phyloP scores from a whole-genome alignment of 1,140 invertebrate genomes.

The Euborellia annulipes region DNA sequence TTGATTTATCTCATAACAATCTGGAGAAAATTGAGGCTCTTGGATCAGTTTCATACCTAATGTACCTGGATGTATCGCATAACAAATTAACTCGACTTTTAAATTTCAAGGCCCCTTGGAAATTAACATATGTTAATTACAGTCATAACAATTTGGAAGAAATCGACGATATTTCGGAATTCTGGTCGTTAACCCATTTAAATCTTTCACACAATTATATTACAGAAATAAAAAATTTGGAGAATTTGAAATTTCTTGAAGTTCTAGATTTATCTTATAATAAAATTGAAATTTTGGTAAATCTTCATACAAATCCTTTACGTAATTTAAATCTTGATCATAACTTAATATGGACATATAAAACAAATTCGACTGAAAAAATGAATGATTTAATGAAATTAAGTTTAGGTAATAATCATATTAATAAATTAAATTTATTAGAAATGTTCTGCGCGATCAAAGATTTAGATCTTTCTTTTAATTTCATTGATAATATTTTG shows the following conservation, averaged over 20 bases:
- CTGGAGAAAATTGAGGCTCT: constrained; percentile 13
- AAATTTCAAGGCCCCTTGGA: constrained; percentile 18
- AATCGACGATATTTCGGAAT: constrained; percentile 17
- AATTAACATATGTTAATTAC: constrained; percentile 18
- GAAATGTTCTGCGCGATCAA: constrained; percentile 9
- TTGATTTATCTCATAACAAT: constrained; percentile 18
- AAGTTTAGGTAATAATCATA: constrained; percentile 9
- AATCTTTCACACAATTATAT: constrained; percentile 19
- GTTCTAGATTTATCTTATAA: constrained; percentile 13
- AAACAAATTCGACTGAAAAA: constrained; percentile 7
- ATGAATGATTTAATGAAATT: constrained; percentile 12
- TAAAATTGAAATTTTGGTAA: constrained; percentile 11
- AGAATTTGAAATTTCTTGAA: constrained; percentile 14
- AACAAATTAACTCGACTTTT: constrained; percentile 16
- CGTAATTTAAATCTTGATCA: constrained; percentile 9
- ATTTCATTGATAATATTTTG: constrained; percentile 12
- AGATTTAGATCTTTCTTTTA: constrained; percentile 10
- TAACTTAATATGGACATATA: constrained; percentile 10
- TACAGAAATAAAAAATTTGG: constrained; percentile 14
- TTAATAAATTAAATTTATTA: constrained; percentile 14
- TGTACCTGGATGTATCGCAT: constrained; percentile 19
- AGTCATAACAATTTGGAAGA: constrained; percentile 15
- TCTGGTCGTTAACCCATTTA: constrained; percentile 20
- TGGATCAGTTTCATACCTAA: constrained; percentile 16
- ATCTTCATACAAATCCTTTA: constrained; percentile 8